A percentile compares a stretch with the other conserved stretches of the same genome.
Evolutionary conservation across 2,797 vertebrate species (phyloP).

Genomic region (Pipistrellus pipistrellus): DNA sequence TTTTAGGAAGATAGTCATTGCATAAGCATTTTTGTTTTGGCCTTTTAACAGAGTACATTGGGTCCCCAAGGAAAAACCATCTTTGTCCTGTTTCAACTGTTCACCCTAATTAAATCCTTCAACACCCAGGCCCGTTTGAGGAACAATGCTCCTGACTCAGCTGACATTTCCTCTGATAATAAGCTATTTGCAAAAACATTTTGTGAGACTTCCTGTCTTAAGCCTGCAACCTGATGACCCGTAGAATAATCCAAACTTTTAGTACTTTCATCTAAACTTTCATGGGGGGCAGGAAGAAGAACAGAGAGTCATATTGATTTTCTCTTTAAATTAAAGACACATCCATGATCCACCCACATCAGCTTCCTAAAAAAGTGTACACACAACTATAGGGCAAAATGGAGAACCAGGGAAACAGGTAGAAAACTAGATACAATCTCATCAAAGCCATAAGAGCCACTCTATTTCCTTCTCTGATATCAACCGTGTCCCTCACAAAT

Average conservation of each 20-base stretch:
- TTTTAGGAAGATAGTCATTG: constrained; percentile 78
- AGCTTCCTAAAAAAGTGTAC: background rate
- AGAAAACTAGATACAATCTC: background rate
- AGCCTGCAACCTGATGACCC: background rate
- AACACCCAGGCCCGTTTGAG: background rate
- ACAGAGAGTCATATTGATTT: background rate
- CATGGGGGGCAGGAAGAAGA: constrained; percentile 8
- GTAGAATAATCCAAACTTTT: constrained; percentile 54
- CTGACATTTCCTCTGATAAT: constrained; percentile 73
- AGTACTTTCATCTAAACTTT: background rate
- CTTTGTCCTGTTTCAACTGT: constrained; percentile 71
- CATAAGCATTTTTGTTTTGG: constrained; percentile 69
- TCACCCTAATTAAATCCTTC: constrained; percentile 70
- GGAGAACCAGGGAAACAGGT: background rate
- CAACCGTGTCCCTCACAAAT: background rate
- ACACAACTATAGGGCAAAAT: background rate
- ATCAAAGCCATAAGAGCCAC: background rate
- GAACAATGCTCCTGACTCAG: constrained; percentile 77
- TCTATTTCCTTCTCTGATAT: background rate
- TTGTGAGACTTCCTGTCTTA: constrained; percentile 69
- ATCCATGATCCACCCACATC: background rate
- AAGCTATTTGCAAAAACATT: constrained; percentile 77
- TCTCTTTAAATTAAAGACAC: background rate
- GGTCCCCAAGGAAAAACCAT: constrained; percentile 72
- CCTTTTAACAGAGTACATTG: constrained; percentile 26